Conservation (phyloP, 1,140 invertebrate species). For the Drosophila orena region DNA sequence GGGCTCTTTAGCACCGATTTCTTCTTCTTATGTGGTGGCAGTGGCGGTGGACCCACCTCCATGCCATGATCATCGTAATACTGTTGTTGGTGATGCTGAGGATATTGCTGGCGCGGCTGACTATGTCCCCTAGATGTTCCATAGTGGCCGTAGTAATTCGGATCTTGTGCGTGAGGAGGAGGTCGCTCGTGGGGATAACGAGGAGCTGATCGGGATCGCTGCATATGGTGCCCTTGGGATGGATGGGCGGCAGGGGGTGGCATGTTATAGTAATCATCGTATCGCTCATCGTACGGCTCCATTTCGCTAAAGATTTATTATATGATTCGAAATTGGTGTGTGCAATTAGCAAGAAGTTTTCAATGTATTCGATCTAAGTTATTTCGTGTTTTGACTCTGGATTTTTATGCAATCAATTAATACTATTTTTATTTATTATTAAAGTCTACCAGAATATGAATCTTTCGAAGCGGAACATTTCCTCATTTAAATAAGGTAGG, state of each 20-base stretch:
- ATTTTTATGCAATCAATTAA: no score
- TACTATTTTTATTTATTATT: no score
- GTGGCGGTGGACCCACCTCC: conserved; percentile 61
- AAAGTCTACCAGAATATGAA: background rate
- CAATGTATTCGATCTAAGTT: background rate
- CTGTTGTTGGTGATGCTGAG: conserved; percentile 41
- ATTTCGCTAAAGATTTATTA: conserved; percentile 80
- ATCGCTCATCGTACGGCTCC: conserved; percentile 82
- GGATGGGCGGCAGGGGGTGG: conserved; percentile 52
- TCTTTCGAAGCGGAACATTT: background rate
- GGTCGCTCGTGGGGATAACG: conserved; percentile 74
- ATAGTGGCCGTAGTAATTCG: conserved; percentile 70
- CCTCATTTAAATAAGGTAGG: background rate
- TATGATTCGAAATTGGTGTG: conserved; percentile 33
- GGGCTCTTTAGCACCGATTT: conserved; percentile 82
- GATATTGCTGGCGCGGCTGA: conserved; percentile 32
- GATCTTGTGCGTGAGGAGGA: conserved; percentile 63
- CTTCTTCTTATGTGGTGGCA: conserved; percentile 79
- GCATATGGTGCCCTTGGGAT: conserved; percentile 57
- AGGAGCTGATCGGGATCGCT: conserved; percentile 68
- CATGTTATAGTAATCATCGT: conserved; percentile 73
- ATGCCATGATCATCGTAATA: conserved; percentile 73
- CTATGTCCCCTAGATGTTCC: conserved; percentile 35
- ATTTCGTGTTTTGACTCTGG: no score
- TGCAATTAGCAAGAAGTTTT: conserved; percentile 51